Percentiles rank a stretch among this genome's conserved stretches.
Evolutionary conservation across 2,888 invertebrate genomes (phyloP).

Genomic region (Ypsolopha sequella): DNA sequence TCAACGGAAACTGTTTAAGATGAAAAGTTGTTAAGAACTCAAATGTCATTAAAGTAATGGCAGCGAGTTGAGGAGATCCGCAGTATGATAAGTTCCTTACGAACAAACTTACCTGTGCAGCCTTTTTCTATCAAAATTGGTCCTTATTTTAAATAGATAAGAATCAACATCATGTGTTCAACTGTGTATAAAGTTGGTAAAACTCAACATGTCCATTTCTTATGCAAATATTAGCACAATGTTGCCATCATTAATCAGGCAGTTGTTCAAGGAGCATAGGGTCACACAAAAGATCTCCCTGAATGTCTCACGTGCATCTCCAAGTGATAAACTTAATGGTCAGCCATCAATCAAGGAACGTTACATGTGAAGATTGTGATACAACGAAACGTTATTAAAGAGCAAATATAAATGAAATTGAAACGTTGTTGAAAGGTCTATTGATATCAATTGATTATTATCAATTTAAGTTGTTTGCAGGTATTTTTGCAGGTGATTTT

Average conservation of each 20-base stretch:
- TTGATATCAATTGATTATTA: too few species aligned
- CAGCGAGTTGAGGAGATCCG: constrained; percentile 40
- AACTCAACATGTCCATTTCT: constrained; percentile 46
- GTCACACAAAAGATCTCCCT: constrained; percentile 11
- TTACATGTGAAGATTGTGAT: constrained; percentile 9
- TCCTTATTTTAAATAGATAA: too few species aligned
- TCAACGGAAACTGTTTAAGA: too few species aligned
- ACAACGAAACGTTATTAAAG: background rate
- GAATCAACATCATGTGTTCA: too few species aligned
- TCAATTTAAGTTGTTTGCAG: too few species aligned
- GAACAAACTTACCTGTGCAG: too few species aligned
- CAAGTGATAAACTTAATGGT: background rate
- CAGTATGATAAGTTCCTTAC: constrained; percentile 51
- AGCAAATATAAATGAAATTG: too few species aligned
- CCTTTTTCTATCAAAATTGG: too few species aligned
- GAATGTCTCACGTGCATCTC: constrained; percentile 1
- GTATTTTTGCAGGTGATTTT: too few species aligned
- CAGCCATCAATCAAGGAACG: background rate
- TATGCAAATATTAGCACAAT: constrained; percentile 69
- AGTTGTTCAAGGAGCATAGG: constrained; percentile 29
- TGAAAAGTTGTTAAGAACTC: constrained; percentile 27
- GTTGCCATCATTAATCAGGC: constrained; percentile 62
- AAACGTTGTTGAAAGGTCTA: too few species aligned
- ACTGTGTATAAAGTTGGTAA: too few species aligned
- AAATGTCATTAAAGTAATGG: constrained; percentile 49